Base-by-base conservation (phyloP, 2,888 invertebrate species). In the Plebejus melissa region DNA sequence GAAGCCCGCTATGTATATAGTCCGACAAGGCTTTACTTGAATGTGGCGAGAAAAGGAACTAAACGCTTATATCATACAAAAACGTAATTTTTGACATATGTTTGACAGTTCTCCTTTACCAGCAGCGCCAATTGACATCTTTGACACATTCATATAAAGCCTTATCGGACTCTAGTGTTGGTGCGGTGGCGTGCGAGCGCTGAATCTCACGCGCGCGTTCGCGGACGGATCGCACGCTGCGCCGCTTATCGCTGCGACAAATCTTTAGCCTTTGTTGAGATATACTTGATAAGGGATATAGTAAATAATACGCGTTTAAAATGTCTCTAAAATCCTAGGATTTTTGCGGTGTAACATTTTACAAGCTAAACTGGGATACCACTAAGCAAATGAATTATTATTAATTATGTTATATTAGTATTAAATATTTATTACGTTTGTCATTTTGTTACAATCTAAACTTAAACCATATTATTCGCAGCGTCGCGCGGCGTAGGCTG, bases 151-250 rank as follows among this genome's bases (percentile, higher is more conserved):
- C 22, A 22, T 22, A 22, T 22, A 22, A 22, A 22, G 22, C 22
- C 22, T 22, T 22, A 22, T 22, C 22, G 22, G 22, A 22, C 22
- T 22, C 22, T 22, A 54, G 78, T 76, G 78, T 84, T 82, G 83
- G 85, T 85, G 85, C 83, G 84, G 80, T 74, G 82, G 83, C 84
- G 88, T 84, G 87, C 85, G 80, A 84, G 85, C 88, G 85, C 84
- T 84, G 92, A 92, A 93, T 93, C 92, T 93, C 91, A 90, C 83
- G 85, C 80, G 85, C 83, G 82, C 80, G 82, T 85, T 82, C 85
- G 86, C 82, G 82, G 69, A 46, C 28, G 72, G 50, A 54, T 54
- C 72, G 32, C 72, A 72, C 54, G 50, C 32, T 36, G n/a, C 32
- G 72, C 72, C 72, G 32, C 32, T 9, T 6, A 7, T 50, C 54